These are phyloP conservation scores for Mnemiopsis leidyi DNA, from an alignment of 37 sponge, comb jelly and placozoan species.

Conservation along the genomic window DNA sequence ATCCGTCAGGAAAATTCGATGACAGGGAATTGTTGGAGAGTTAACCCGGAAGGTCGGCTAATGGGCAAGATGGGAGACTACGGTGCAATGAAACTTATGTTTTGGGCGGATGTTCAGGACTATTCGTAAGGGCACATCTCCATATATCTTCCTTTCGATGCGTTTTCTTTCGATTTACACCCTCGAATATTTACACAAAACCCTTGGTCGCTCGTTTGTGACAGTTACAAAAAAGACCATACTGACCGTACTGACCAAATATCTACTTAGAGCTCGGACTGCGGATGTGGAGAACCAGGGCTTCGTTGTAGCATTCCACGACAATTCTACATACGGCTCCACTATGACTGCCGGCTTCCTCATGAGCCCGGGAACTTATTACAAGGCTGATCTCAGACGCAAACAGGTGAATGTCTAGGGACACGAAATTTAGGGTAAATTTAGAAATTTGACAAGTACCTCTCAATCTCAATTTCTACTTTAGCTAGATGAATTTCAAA, in stretches of 20 bases:
- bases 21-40: background rate
- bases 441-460: background rate
- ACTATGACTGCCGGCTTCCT: background rate
- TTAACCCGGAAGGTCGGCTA: background rate
- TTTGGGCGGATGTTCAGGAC: slow-evolving; percentile 42
- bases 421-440: too few relatives aligned
- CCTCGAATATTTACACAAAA: too few relatives aligned
- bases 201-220: too few relatives aligned
- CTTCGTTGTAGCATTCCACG: slow-evolving; percentile 26
- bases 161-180: too few relatives aligned
- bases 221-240: too few relatives aligned
- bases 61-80: background rate
- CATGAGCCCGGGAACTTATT: slow-evolving; percentile 22
- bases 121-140: slow-evolving; percentile 1
- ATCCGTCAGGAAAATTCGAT: slow-evolving; percentile 19
- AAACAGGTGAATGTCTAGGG: background rate
- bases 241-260: too few relatives aligned
- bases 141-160: too few relatives aligned
- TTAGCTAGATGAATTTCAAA: too few relatives aligned
- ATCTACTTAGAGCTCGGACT: background rate
- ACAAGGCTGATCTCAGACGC: slow-evolving; percentile 16
- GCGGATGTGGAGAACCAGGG: background rate
- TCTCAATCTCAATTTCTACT: background rate
- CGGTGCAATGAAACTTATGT: background rate
- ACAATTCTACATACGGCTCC: background rate